Base-by-base conservation (phyloP, 2,113 vertebrate genomes). In the Archilochus colubris region DNA sequence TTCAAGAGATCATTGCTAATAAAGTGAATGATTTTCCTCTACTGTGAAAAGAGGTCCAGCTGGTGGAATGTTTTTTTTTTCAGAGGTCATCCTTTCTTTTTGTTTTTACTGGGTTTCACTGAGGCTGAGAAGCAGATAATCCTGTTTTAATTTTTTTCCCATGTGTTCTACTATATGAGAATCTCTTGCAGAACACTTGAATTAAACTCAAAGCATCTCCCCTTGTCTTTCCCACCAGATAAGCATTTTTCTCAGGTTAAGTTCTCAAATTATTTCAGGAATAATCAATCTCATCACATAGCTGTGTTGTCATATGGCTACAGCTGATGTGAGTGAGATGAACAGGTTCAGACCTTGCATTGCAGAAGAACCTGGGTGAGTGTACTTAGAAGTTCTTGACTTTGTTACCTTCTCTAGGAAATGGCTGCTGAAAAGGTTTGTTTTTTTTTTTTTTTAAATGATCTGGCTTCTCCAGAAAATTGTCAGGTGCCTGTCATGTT, bases 261-360 rank as follows among this genome's bases (percentile, higher is more conserved):
- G 57, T 46, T 64, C 38, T 83, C n/a, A 64, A 2, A 9, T 33
- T 25, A 23, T 38, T 86, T 70, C 22, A 75, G 40, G 12, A 74
- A 27, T 33, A 43, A 33, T 43, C 5, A 8, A 23, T 53, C 13
- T 61, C 1, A 21, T 70, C 1, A 2, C 0, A 0, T 57, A 57
- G 33, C 22, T 9, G 13, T 3, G 0, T 33, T 55, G 36, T 30
- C 11, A 7, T 0, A 4, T 25, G 55, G 25, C 21, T 82, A 5
- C 33, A 38, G 73, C 15, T 72, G 54, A 22, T 44, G 27, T 40
- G 57, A 36, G 36, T 0, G 14, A 91, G 83, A 30, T 31, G 46
- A 53, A 40, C 10, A 14, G 16, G 8, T 50, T 85, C 43, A 58
- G 38, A 82, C 31, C 40, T 43, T 87, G 21, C 16, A 21, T 73